Evolutionary conservation across 2,113 vertebrate species (phyloP).

Genomic region (Nansenia antarctica): DNA sequence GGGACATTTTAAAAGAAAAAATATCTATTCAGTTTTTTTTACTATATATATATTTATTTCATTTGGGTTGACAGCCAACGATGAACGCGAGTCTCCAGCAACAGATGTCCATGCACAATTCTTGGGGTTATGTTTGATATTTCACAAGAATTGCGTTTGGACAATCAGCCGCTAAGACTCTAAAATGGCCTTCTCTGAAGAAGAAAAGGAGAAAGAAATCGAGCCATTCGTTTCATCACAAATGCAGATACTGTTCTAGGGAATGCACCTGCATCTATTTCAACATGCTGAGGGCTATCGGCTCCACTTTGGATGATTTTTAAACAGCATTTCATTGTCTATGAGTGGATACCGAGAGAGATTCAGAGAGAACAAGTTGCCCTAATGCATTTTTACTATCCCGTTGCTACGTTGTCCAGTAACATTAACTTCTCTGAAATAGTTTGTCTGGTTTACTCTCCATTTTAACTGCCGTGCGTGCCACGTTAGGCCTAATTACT

Average conservation of each 20-base stretch:
- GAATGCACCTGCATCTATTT: neutral
- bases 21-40: slow-evolving; percentile 19
- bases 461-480: neutral
- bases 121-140: slow-evolving; percentile 89
- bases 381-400: neutral
- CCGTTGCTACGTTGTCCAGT: neutral
- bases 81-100: slow-evolving; percentile 86
- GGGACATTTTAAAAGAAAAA: slow-evolving; percentile 39
- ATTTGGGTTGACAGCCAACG: slow-evolving; percentile 16
- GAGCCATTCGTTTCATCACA: slow-evolving; percentile 3
- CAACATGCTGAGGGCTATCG: neutral
- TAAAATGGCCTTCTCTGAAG: slow-evolving; percentile 16
- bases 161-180: slow-evolving; percentile 97
- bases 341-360: neutral
- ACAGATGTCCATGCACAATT: slow-evolving; percentile 99
- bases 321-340: neutral
- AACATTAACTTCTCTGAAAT: neutral
- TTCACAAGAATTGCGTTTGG: slow-evolving; percentile 99
- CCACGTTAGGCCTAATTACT: neutral
- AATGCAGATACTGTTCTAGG: neutral
- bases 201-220: slow-evolving; percentile 5
- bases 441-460: too few species aligned
- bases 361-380: neutral
- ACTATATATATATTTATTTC: neutral
- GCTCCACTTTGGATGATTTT: neutral